Evolutionary conservation across 2,888 invertebrate species (phyloP).

Genomic region (Pyrocoelia pectoralis): DNA sequence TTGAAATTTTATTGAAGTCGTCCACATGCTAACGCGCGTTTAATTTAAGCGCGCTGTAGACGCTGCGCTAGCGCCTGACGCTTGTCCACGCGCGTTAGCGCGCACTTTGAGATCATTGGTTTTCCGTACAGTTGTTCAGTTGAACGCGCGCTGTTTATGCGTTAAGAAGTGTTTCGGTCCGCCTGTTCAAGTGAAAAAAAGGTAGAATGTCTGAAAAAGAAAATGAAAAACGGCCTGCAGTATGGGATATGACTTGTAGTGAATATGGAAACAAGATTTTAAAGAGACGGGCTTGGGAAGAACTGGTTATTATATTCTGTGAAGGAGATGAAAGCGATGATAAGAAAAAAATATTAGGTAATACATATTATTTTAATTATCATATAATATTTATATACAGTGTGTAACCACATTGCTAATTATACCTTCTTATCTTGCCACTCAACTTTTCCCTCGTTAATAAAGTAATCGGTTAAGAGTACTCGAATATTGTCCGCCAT

Average conservation of each 20-base stretch:
- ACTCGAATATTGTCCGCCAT: not conserved
- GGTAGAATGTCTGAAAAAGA: not conserved
- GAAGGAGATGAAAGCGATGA: not conserved
- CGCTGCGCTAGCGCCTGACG: slow-evolving; percentile 2
- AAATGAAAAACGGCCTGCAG: slow-evolving; percentile 13
- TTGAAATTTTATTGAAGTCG: slow-evolving; percentile 2
- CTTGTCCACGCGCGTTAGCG: not conserved
- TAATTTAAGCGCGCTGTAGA: not conserved
- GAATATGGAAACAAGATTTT: slow-evolving; percentile 12
- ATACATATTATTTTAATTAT: not conserved
- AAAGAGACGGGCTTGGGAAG: slow-evolving; percentile 16
- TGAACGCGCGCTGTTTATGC: not conserved
- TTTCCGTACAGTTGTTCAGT: not conserved
- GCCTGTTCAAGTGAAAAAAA: not conserved
- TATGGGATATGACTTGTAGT: slow-evolving; percentile 15
- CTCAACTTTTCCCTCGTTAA: not conserved
- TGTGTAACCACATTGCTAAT: not conserved
- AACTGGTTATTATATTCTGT: slow-evolving; percentile 19
- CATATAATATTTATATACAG: not conserved
- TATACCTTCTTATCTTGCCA: not conserved
- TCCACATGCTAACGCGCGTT: not conserved
- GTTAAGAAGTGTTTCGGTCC: not conserved
- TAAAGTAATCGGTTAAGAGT: not conserved
- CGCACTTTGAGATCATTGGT: slow-evolving; percentile 4
- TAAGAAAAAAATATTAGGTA: not conserved